Conservation (phyloP, 2,113 vertebrate genomes). For the Aythya baeri region DNA sequence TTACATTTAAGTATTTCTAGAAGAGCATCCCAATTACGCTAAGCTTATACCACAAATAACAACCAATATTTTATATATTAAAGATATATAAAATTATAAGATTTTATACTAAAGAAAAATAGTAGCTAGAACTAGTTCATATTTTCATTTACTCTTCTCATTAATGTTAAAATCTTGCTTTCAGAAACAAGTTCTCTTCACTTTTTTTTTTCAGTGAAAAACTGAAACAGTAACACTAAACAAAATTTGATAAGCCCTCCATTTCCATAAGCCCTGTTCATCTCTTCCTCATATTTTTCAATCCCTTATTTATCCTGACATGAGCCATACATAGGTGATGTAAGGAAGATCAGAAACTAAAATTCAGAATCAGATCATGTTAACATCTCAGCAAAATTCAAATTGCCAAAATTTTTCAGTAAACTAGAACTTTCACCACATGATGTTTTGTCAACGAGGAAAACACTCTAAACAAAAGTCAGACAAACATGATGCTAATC, state of each 20-base stretch:
- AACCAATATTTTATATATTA: accelerated
- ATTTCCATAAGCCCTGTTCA: neutral
- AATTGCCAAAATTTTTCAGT: neutral
- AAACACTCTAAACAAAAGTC: neutral
- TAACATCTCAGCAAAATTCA: neutral
- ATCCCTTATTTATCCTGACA: neutral
- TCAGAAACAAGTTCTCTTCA: neutral
- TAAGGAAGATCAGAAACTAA: neutral
- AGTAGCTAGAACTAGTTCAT: neutral
- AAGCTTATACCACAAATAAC: neutral
- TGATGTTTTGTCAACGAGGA: neutral
- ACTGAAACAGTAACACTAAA: neutral
- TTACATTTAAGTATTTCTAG: neutral
- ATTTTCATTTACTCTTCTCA: neutral
- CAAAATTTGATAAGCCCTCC: neutral
- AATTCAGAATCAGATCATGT: neutral
- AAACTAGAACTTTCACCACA: neutral
- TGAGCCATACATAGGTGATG: accelerated
- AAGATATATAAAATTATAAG: neutral
- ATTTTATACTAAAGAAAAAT: accelerated
- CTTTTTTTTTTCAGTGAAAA: neutral
- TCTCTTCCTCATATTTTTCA: neutral
- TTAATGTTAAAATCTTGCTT: neutral
- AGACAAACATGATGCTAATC: neutral
- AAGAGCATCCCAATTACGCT: neutral